Conservation (phyloP, 2,888 invertebrate species). For the Lissonota sp. region DNA sequence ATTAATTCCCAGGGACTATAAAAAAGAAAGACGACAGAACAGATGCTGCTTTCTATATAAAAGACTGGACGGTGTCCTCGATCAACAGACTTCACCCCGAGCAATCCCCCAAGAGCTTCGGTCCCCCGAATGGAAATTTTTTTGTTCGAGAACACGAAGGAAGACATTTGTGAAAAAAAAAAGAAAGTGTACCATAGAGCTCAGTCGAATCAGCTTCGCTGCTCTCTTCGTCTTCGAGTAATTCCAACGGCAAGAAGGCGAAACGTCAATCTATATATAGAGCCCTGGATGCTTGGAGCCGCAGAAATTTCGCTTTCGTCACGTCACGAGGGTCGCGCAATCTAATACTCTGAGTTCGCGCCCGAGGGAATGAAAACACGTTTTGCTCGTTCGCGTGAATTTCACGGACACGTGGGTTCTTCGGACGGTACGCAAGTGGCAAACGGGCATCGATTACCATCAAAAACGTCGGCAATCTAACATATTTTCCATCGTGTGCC, state of each 20-base stretch:
- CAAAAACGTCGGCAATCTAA: too few relatives aligned
- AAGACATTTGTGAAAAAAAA: not conserved
- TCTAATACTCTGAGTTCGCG: slow-evolving; percentile 41
- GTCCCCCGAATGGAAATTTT: slow-evolving; percentile 23
- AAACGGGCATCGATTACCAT: too few relatives aligned
- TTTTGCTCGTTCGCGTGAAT: too few relatives aligned
- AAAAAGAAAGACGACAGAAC: not conserved
- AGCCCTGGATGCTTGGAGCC: slow-evolving; percentile 8
- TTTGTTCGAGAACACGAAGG: not conserved
- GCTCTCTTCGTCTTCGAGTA: slow-evolving; percentile 3
- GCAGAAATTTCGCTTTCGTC: slow-evolving; percentile 25
- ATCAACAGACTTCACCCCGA: not conserved
- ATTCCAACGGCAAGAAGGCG: slow-evolving; percentile 23
- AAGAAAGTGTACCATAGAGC: not conserved
- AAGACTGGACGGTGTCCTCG: not conserved
- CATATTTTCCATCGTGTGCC: too few relatives aligned
- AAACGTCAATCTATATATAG: not conserved
- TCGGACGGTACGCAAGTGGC: too few relatives aligned
- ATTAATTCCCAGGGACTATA: not conserved
- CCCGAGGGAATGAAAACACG: slow-evolving; percentile 24
- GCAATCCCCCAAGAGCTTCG: slow-evolving; percentile 6
- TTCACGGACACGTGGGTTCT: too few relatives aligned
- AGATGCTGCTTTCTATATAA: not conserved
- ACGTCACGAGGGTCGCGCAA: slow-evolving; percentile 27
- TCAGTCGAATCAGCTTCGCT: not conserved